These are phyloP conservation scores for Agrochola circellaris DNA, from an alignment of 2,888 invertebrate species.

Conservation along the genomic window DNA sequence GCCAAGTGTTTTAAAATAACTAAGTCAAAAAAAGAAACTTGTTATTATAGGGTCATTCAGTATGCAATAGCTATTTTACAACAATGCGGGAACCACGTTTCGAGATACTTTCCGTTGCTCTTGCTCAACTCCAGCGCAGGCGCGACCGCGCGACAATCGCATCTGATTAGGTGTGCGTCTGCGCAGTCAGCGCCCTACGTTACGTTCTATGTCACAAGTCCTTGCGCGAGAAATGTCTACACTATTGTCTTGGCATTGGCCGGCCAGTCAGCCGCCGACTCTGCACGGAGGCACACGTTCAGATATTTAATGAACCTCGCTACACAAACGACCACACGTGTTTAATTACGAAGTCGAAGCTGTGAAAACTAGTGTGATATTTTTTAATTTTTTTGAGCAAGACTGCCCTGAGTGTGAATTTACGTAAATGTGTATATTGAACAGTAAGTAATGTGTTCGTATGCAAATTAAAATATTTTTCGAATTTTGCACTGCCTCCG, in stretches of 20 bases:
- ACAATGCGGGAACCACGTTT: constrained; percentile 43
- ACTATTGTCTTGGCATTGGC: constrained; percentile 73
- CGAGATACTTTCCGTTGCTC: constrained; percentile 56
- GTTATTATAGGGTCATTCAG: constrained; percentile 21
- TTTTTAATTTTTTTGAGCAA: constrained; percentile 14
- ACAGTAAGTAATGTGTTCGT: constrained; percentile 57
- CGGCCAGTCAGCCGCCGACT: constrained; percentile 73
- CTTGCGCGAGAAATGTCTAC: constrained; percentile 74
- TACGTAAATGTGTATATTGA: constrained; percentile 36
- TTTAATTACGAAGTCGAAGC: constrained; percentile 63
- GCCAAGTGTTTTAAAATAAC: not conserved
- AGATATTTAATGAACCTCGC: constrained; percentile 33
- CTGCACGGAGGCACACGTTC: constrained; percentile 67
- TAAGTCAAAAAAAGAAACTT: constrained; percentile 26
- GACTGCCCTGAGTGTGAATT: constrained; percentile 38
- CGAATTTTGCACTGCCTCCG: constrained; percentile 15
- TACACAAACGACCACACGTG: constrained; percentile 67
- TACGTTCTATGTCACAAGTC: constrained; percentile 81
- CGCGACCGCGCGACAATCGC: constrained; percentile 38
- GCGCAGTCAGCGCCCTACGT: constrained; percentile 68
- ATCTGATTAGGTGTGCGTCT: constrained; percentile 60
- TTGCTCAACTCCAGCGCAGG: constrained; percentile 44
- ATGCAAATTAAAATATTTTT: constrained; percentile 38
- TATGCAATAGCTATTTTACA: constrained; percentile 41
- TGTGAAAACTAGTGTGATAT: constrained; percentile 59